A percentile compares a stretch with the other conserved stretches of the same genome.
phyloP scores from a whole-genome alignment of 1,140 invertebrate species.

The Lepeophtheirus salmonis region DNA sequence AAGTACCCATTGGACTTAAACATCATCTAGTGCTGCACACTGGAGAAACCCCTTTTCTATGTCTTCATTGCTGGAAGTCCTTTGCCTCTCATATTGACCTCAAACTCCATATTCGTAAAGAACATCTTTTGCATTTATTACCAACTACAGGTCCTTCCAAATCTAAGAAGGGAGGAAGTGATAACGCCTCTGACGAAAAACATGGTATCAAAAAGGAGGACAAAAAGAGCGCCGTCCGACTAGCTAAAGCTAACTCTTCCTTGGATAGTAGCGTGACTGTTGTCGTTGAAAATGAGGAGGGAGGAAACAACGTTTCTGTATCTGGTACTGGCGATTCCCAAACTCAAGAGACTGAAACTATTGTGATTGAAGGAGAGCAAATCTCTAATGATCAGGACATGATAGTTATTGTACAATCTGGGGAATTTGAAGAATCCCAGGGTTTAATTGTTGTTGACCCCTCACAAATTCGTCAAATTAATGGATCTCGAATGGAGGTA shows the following conservation, averaged over 20 bases:
- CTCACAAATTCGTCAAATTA: neutral
- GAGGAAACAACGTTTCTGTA: neutral
- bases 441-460: constrained; percentile 10
- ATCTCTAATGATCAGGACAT: constrained; percentile 1
- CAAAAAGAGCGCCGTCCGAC: neutral
- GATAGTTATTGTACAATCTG: constrained; percentile 9
- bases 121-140: constrained; percentile 1
- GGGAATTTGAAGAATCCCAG: neutral
- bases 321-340: neutral
- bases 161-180: neutral
- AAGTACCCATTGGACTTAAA: constrained; percentile 16
- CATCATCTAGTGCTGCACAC: constrained; percentile 15
- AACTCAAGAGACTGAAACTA: too few relatives aligned
- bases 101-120: constrained; percentile 11
- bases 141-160: neutral
- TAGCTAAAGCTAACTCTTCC: neutral
- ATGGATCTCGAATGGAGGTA: too few relatives aligned
- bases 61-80: constrained; percentile 15
- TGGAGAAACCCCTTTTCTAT: constrained; percentile 9
- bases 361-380: too few relatives aligned
- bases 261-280: neutral
- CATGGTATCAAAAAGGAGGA: neutral
- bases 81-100: constrained; percentile 15
- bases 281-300: neutral
- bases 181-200: neutral